Percentiles rank a stretch among this genome's conserved stretches.
phyloP scores from a whole-genome alignment of 2,888 invertebrate species.

The Drosophila affinis region DNA sequence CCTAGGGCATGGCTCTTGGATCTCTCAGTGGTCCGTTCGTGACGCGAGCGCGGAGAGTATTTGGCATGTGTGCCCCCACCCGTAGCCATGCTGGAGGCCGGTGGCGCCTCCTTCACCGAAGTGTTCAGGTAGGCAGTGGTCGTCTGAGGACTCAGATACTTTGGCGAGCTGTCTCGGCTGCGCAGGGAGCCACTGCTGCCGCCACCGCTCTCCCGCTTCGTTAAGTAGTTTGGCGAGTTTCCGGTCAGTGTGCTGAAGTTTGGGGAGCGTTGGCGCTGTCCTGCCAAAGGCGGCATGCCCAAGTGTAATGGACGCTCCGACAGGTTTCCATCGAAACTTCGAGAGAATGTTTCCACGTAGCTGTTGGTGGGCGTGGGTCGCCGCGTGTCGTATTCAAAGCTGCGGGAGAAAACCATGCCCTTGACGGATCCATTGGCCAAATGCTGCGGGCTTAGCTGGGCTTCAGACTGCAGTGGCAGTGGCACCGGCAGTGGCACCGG shows the following conservation, averaged over 20 bases:
- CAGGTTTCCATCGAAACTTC: constrained; percentile 83
- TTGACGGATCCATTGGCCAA: constrained; percentile 60
- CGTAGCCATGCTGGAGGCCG: constrained; percentile 71
- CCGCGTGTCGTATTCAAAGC: constrained; percentile 83
- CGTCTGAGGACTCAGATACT: constrained; percentile 80
- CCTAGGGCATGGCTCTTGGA: constrained; percentile 80
- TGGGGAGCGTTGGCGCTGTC: constrained; percentile 80
- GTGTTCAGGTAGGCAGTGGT: constrained; percentile 82
- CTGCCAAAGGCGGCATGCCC: constrained; percentile 55
- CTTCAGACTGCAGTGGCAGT: constrained; percentile 44
- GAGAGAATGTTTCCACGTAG: constrained; percentile 83
- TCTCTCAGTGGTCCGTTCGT: constrained; percentile 79
- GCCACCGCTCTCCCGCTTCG: constrained; percentile 80
- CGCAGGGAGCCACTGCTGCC: constrained; percentile 72
- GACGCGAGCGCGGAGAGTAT: constrained; percentile 71
- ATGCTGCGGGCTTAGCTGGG: constrained; percentile 60
- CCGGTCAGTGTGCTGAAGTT: constrained; percentile 83
- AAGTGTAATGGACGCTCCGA: constrained; percentile 70
- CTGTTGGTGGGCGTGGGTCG: constrained; percentile 77
- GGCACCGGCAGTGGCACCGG: constrained; percentile 43
- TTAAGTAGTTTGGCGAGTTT: constrained; percentile 83
- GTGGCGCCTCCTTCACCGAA: constrained; percentile 81
- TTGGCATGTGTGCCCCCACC: constrained; percentile 47
- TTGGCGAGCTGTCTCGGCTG: constrained; percentile 83
- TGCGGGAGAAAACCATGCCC: constrained; percentile 84